Base-by-base conservation (phyloP, 92 coral and sea anemone genomes). In the Diadumene lineata region DNA sequence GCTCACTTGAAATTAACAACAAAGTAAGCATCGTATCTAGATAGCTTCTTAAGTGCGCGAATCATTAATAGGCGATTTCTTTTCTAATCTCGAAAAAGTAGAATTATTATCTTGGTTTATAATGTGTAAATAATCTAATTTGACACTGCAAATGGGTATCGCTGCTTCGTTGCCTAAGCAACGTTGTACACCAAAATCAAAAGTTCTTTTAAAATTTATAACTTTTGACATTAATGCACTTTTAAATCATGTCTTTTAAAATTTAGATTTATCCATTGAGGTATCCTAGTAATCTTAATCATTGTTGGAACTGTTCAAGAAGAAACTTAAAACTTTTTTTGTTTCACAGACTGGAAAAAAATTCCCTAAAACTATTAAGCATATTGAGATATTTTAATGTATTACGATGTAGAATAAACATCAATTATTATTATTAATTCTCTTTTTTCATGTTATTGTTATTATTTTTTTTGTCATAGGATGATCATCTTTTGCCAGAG, bases 401-500 rank as follows among this genome's bases (percentile, higher is more conserved):
- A n/a, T n/a, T n/a, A n/a, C n/a, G n/a, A n/a, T n/a, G n/a, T n/a
- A n/a, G n/a, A n/a, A n/a, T n/a, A n/a, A n/a, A n/a, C n/a, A n/a
- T n/a, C n/a, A n/a, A n/a, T n/a, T n/a, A n/a, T n/a, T n/a, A n/a
- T n/a, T n/a, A n/a, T n/a, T n/a, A n/a, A n/a, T n/a, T n/a, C n/a
- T n/a, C n/a, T n/a, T n/a, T n/a, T n/a, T n/a, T n/a, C n/a, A n/a
- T 38, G 48, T 13, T 13, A 13, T 13, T 4, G 48, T 38, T 4
- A 38, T 13, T 38, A 4, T 6, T 38, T 38, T 6, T 38, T 38
- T 6, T 38, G 6, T 38, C 48, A 38, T 43, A 76, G 81, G 73
- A 64, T 43, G 89, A 78, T 7, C 78, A 84, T 44, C 23, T 34
- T 13, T 69, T 92, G 31, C 97, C 98, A 65, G 96, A 81, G 27